These are phyloP conservation scores for Balearica regulorum DNA, from an alignment of 2,797 vertebrate species.

Conservation along the genomic window DNA sequence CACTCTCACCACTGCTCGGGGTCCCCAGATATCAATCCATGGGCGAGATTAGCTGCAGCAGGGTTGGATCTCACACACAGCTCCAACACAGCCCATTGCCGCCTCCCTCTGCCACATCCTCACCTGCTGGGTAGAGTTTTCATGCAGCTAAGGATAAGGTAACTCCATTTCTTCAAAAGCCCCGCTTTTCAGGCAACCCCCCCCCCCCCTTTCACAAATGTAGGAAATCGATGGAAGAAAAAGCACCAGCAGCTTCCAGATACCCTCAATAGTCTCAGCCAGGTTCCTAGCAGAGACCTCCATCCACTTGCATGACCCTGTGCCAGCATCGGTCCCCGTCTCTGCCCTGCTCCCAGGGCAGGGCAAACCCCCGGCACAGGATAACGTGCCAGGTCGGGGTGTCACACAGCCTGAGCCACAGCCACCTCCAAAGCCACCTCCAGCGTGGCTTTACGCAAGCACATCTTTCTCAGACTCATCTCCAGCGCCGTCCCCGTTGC, in stretches of 20 bases:
- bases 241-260: not conserved
- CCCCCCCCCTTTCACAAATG: not conserved
- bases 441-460: rapidly evolving
- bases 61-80: not conserved
- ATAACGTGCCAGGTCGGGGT: not conserved
- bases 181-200: not conserved
- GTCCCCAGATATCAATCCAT: not conserved
- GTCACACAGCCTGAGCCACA: not conserved
- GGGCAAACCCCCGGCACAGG: not conserved
- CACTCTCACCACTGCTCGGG: not conserved
- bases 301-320: not conserved
- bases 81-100: not conserved
- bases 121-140: not conserved
- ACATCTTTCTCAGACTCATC: not conserved
- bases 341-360: not conserved
- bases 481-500: not conserved
- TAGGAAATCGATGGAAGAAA: not conserved
- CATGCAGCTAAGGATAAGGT: not conserved
- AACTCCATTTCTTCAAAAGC: not conserved
- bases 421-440: not conserved
- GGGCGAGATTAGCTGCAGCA: not conserved
- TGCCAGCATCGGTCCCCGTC: not conserved
- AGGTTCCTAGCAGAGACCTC: not conserved
- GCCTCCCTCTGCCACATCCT: not conserved
- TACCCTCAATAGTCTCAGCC: not conserved